Evolutionary conservation across 2,797 vertebrate genomes (phyloP), one percentile per base, ranked within the genome.

Genomic region (Dipus sagitta): DNA sequence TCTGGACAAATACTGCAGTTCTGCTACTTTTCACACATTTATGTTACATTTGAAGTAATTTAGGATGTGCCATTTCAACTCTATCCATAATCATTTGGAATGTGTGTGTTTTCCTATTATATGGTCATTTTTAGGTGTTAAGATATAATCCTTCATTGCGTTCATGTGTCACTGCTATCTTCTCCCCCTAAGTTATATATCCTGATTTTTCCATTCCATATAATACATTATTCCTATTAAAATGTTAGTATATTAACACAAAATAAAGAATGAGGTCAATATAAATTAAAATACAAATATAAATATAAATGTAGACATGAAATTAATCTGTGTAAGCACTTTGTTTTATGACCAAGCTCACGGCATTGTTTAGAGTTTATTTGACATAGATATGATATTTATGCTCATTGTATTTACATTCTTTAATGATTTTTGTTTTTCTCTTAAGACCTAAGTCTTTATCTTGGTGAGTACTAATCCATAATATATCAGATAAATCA

Each of bases 401-500:
- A 11, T 58, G 12, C 54, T 58, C 54, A 58, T 58, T 58, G 17
- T 4, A 14, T 58, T 58, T 58, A 14, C 54, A 3, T 58, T 4
- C 13, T 58, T 58, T 58, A 58, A 76, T 8, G 6, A 54, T n/a
- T 86, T 80, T 34, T 85, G 2, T 54, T 75, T 84, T 20, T 15
- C 54, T 67, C 20, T 67, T 58, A 81, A 89, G 10, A 82, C 17
- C 15, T 65, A 65, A 70, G 20, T 79, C 23, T 52, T 34, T 76
- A 20, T 77, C 90, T 83, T 84, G 74, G 7, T 74, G 21, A 90
- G 58, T 58, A 72, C n/a, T 15, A 34, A 9, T 11, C 18, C 26
- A 47, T 72, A 85, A 30, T 88, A 88, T 67, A 93, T 93, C 32
- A 85, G 70, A 90, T 54, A 92, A 88, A 95, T 38, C 70, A 88